These are phyloP conservation scores for Pollenia angustigena DNA, from an alignment of 2,888 invertebrate genomes.

Conservation along the genomic window DNA sequence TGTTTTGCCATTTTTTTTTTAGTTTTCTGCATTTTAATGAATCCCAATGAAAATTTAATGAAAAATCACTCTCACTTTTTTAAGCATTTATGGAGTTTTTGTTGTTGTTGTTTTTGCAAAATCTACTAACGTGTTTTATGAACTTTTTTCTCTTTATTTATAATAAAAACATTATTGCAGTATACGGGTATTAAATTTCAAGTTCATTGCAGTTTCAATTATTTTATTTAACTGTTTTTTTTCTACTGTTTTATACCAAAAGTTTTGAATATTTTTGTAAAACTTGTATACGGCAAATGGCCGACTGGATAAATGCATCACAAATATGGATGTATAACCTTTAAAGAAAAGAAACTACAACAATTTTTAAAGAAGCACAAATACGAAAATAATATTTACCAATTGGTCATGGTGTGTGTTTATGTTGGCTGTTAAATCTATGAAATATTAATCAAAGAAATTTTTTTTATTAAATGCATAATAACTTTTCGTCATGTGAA, in stretches of 20 bases:
- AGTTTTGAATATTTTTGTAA: not conserved
- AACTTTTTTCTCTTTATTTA: constrained; percentile 11
- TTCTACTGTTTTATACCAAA: constrained; percentile 4
- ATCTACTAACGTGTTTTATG: constrained; percentile 48
- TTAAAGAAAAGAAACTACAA: no score
- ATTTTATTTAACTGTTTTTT: constrained; percentile 14
- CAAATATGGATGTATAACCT: constrained; percentile 29
- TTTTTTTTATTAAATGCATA: no score
- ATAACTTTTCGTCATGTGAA: no score
- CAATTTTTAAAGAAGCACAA: not conserved
- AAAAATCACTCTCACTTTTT: constrained; percentile 62
- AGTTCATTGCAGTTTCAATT: constrained; percentile 55
- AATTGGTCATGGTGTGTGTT: no score
- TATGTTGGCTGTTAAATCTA: not conserved
- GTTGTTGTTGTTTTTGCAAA: constrained; percentile 9
- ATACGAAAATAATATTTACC: no score
- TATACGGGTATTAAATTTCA: constrained; percentile 39
- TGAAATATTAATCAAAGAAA: no score
- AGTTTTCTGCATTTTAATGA: not conserved
- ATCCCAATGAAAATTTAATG: constrained; percentile 24
- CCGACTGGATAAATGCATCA: constrained; percentile 25
- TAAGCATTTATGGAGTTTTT: constrained; percentile 26
- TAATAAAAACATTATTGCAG: constrained; percentile 18
- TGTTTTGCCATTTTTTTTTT: constrained; percentile 17
- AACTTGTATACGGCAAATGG: constrained; percentile 35